Conservation (phyloP, 2,797 vertebrate genomes). For the Heteromormyrus szaboi region DNA sequence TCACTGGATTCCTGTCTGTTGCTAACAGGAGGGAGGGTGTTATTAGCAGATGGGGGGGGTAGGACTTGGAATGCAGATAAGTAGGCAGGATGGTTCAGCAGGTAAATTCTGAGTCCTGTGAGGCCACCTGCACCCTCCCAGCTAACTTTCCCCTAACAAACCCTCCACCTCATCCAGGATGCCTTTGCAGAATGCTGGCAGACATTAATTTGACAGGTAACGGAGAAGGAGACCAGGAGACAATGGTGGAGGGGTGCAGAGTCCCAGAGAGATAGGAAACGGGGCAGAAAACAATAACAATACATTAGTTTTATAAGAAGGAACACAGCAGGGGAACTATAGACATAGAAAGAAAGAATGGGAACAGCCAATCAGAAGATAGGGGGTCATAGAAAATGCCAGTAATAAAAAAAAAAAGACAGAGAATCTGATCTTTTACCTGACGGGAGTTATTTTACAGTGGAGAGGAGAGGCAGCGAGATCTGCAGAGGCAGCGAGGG, state of each 20-base stretch:
- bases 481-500: background rate
- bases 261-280: background rate
- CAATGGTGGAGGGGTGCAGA: background rate
- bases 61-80: constrained; percentile 49
- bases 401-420: background rate
- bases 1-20: background rate
- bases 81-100: constrained; percentile 43
- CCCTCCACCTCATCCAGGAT: background rate
- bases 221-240: background rate
- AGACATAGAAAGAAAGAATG: background rate
- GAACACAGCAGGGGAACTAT: background rate
- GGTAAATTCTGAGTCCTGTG: constrained; percentile 49
- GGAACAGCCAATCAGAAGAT: background rate
- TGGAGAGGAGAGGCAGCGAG: background rate
- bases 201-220: background rate
- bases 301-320: background rate
- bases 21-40: constrained; percentile 3
- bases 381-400: background rate
- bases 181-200: background rate
- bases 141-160: background rate
- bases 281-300: background rate
- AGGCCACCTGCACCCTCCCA: background rate
- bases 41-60: constrained; percentile 30
- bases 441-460: background rate
- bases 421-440: background rate